Evolutionary conservation across 2,797 vertebrate species (phyloP).

Genomic region (Pelochelys cantorii): DNA sequence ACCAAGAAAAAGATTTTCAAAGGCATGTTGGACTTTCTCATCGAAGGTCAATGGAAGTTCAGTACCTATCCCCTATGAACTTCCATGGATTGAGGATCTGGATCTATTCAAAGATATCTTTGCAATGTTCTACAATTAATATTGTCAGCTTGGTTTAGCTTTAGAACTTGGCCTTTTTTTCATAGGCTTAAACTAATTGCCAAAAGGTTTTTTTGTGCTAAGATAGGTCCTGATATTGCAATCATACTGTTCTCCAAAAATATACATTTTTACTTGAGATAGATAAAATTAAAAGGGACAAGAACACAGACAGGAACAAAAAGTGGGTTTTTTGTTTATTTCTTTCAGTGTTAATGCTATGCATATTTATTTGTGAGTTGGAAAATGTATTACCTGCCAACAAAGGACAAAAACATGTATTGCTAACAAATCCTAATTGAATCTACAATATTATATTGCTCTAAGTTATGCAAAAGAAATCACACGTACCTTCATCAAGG

Average conservation of each 20-base stretch:
- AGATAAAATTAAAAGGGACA: constrained; percentile 10
- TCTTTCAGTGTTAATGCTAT: neutral
- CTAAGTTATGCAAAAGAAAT: constrained; percentile 23
- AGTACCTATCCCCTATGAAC: neutral
- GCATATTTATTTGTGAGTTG: neutral
- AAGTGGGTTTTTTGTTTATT: neutral
- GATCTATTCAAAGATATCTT: neutral
- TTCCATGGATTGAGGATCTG: constrained; percentile 18
- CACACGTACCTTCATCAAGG: constrained; percentile 14
- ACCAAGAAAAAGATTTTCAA: too few relatives aligned
- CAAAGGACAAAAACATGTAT: constrained; percentile 22
- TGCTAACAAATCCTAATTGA: constrained; percentile 13
- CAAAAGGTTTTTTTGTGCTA: constrained; percentile 21
- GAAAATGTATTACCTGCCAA: constrained; percentile 9
- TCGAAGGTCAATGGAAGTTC: too few relatives aligned
- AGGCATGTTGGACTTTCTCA: too few relatives aligned
- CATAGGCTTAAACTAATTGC: neutral
- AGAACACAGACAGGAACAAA: neutral
- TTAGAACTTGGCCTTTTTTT: neutral
- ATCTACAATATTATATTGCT: neutral
- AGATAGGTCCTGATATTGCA: constrained; percentile 21
- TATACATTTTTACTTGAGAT: neutral
- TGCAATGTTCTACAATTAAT: constrained; percentile 41
- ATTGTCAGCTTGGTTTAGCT: constrained; percentile 26
- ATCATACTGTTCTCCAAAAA: constrained; percentile 27